These are phyloP conservation scores for Drosophila arawakana DNA, from an alignment of 1,140 invertebrate genomes.

Conservation along the genomic window DNA sequence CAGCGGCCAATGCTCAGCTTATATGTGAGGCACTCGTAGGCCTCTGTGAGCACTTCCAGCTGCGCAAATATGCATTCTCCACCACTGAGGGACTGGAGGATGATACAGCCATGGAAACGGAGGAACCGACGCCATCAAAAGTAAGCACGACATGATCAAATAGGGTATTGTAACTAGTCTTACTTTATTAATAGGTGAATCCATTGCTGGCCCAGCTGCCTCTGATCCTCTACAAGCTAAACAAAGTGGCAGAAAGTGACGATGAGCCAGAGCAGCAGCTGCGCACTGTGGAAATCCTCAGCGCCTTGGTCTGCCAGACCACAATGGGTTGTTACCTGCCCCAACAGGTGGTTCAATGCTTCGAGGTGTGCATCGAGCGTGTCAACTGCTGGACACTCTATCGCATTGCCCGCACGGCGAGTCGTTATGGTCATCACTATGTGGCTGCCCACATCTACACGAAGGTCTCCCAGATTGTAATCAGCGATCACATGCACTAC, in stretches of 20 bases:
- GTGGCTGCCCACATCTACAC: slow-evolving; percentile 89
- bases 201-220: slow-evolving; percentile 71
- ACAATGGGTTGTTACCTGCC: slow-evolving; percentile 86
- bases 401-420: slow-evolving; percentile 92
- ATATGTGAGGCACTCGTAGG: slow-evolving; percentile 80
- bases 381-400: slow-evolving; percentile 93
- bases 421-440: slow-evolving; percentile 92
- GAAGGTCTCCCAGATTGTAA: slow-evolving; percentile 89
- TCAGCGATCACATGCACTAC: slow-evolving; percentile 95
- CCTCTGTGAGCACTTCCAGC: slow-evolving; percentile 80
- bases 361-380: slow-evolving; percentile 86
- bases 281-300: slow-evolving; percentile 77
- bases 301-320: slow-evolving; percentile 90
- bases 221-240: slow-evolving; percentile 76
- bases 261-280: slow-evolving; percentile 52
- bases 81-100: slow-evolving; percentile 19
- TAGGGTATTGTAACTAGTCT: neutral
- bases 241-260: slow-evolving; percentile 62
- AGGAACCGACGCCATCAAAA: slow-evolving; percentile 47
- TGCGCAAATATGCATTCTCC: slow-evolving; percentile 67
- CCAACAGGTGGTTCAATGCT: slow-evolving; percentile 86
- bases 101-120: slow-evolving; percentile 64
- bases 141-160: slow-evolving; percentile 13
- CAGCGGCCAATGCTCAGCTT: slow-evolving; percentile 63
- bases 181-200: slow-evolving; percentile 49